Evolutionary conservation across 2,888 invertebrate species (phyloP), one percentile per base, ranked within the genome.

Genomic region (Autographa pulchrina): DNA sequence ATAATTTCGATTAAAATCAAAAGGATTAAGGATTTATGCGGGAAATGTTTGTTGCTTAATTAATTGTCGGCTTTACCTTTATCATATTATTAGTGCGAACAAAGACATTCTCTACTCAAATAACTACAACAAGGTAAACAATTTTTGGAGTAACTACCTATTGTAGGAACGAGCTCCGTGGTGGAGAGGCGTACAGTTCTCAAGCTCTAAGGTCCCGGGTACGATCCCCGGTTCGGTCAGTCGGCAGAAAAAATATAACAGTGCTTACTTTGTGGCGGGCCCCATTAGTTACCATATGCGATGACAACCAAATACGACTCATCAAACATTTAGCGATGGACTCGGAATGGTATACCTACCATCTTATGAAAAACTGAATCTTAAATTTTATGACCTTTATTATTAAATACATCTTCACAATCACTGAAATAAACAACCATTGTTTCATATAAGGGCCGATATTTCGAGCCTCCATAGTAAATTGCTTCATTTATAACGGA

Each of bases 401-500:
- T 75, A 77, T 84, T 82, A 73, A 13, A 60, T 65, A 69, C 67
- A 68, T 79, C 75, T 70, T 74, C 69, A 70, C 48, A 62, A 48
- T 67, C 68, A 71, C 74, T 75, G 75, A 81, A 74, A 77, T 84
- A 84, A 82, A 65, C 76, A 65, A 65, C 73, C 69, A 84, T 83
- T 82, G 82, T 83, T 14, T 69, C 86, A 31, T 85, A 76, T 83
- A 86, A 77, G 88, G 88, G 58, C 72, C 77, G 74, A 78, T 78
- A 85, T 84, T 78, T 70, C 77, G 41, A 70, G 41, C 25, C 68
- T 75, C 79, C 83, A 77, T 83, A 76, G 77, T 75, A 70, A 83
- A 88, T 88, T 84, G 74, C 88, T 88, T 84, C 78, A 87, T 87
- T 85, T 81, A 72, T 77, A 79, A 81, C 67, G 76, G 71, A 78